These are phyloP conservation scores for Dipodomys spectabilis DNA, from an alignment of 2,113 vertebrate species.

Conservation along the genomic window DNA sequence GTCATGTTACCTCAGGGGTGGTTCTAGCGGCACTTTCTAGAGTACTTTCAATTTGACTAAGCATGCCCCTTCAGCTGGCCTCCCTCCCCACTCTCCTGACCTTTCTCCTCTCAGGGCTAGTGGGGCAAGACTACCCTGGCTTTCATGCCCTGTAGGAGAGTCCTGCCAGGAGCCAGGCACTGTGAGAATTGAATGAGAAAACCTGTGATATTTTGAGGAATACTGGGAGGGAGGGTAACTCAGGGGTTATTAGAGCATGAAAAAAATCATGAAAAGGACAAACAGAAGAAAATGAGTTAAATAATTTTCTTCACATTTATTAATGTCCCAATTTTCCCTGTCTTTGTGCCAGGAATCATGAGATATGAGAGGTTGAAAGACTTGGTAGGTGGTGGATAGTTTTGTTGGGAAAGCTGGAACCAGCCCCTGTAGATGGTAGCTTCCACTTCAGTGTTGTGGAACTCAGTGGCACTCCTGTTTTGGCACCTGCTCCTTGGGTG, in stretches of 20 bases:
- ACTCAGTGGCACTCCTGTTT: accelerated
- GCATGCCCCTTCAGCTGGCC: no score
- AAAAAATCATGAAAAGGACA: background rate
- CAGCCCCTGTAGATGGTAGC: accelerated
- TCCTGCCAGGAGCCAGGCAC: background rate
- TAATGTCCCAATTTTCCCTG: background rate
- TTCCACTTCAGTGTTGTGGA: background rate
- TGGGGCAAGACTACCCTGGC: background rate
- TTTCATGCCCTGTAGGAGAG: accelerated
- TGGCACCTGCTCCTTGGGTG: background rate
- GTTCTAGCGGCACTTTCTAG: background rate
- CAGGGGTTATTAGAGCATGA: background rate
- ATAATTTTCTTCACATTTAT: background rate
- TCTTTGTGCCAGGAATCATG: background rate
- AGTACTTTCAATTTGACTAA: background rate
- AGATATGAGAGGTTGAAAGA: background rate
- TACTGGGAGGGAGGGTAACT: no score
- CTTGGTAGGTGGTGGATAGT: background rate
- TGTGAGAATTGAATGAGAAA: background rate
- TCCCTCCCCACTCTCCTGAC: accelerated
- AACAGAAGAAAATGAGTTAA: background rate
- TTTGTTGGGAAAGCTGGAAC: background rate
- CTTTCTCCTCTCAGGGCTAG: background rate
- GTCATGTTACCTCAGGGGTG: background rate
- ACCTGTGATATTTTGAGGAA: no score